Percentiles rank a stretch among this genome's conserved stretches.
These are phyloP conservation scores for Rhizomys pruinosus DNA, from an alignment of 2,113 vertebrate genomes.

Conservation along the genomic window DNA sequence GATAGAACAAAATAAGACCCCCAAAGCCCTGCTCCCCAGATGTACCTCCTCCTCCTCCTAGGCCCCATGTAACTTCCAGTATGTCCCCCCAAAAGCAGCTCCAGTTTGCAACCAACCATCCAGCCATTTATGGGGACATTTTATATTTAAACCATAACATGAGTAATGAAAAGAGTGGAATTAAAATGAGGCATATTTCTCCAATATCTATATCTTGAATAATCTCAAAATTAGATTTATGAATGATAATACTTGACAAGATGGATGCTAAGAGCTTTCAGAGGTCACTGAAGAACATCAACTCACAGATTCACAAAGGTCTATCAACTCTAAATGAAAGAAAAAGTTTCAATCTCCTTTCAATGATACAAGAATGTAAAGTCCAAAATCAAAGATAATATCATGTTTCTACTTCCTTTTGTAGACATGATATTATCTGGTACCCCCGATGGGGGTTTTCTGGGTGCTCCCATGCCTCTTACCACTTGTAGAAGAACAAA, in stretches of 20 bases:
- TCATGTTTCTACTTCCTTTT: too few relatives aligned
- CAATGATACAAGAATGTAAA: background rate
- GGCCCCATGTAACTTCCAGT: background rate
- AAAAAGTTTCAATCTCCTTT: background rate
- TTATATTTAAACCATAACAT: background rate
- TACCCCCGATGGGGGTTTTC: too few relatives aligned
- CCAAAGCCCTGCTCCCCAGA: background rate
- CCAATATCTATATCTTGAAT: background rate
- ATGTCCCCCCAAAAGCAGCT: background rate
- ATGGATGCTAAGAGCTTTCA: background rate
- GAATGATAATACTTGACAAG: background rate
- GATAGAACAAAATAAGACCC: too few relatives aligned
- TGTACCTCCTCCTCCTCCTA: background rate
- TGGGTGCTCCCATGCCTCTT: too few relatives aligned
- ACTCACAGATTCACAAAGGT: background rate
- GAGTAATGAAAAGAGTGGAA: background rate
- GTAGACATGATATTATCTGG: too few relatives aligned
- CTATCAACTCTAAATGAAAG: background rate
- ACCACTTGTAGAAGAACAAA: too few relatives aligned
- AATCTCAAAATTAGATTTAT: background rate
- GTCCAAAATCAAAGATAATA: background rate
- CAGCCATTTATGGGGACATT: background rate
- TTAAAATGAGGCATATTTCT: background rate
- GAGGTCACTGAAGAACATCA: background rate
- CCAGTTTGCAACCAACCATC: background rate